Conservation (phyloP, 1,140 invertebrate genomes). For the Homalodisca vitripennis region DNA sequence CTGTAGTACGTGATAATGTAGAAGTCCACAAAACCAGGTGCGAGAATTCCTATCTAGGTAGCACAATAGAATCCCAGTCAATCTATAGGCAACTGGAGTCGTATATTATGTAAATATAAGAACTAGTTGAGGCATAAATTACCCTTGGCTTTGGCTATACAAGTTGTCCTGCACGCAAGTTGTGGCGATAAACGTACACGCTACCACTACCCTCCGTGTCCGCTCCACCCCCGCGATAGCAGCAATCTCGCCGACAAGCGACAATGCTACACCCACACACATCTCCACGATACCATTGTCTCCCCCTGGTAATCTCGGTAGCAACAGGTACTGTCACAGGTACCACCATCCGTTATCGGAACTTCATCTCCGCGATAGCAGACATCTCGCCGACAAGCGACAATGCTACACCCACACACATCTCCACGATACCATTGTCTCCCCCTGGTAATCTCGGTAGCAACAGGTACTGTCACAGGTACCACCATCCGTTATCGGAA, state of each 20-base stretch:
- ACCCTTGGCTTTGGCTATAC: conserved; percentile 29
- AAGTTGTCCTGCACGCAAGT: conserved; percentile 28
- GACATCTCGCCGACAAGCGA: neutral
- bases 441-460: too few relatives aligned
- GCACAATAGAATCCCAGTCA: conserved; percentile 23
- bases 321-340: too few relatives aligned
- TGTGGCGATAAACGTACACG: conserved; percentile 9
- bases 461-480: too few relatives aligned
- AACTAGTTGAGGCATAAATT: conserved; percentile 31
- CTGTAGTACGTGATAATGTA: too few relatives aligned
- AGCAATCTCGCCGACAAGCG: neutral
- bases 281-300: too few relatives aligned
- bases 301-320: too few relatives aligned
- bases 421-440: too few relatives aligned
- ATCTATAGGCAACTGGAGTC: conserved; percentile 8
- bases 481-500: neutral
- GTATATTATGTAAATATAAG: conserved; percentile 32
- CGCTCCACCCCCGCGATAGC: neutral
- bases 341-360: neutral
- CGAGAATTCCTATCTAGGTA: too few relatives aligned
- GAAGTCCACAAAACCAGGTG: too few relatives aligned
- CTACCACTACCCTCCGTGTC: neutral
- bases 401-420: neutral
- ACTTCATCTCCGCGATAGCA: neutral
- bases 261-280: neutral